phyloP scores from a whole-genome alignment of 1,140 invertebrate species.

The Leptoteleia sp. region DNA sequence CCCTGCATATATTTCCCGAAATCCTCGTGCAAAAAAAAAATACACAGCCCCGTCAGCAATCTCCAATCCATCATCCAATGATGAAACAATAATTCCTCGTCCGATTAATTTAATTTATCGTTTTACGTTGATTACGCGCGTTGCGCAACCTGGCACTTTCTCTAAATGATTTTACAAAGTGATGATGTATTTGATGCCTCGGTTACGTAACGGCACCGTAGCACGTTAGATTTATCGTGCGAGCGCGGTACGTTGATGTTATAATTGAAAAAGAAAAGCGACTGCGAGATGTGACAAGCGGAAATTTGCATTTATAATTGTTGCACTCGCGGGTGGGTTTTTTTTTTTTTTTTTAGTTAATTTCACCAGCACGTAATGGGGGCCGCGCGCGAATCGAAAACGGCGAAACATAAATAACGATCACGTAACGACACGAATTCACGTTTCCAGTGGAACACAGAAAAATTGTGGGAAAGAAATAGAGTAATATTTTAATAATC shows the following conservation, averaged over 20 bases:
- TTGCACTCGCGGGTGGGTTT: constrained; percentile 19
- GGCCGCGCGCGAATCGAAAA: constrained; percentile 7
- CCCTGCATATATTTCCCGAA: too few relatives aligned
- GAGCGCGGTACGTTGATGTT: not conserved
- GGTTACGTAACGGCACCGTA: too few relatives aligned
- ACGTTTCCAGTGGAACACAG: constrained; percentile 17
- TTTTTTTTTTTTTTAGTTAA: constrained; percentile 26
- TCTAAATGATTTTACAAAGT: too few relatives aligned
- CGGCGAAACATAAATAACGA: constrained; percentile 27
- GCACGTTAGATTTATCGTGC: too few relatives aligned
- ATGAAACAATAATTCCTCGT: constrained; percentile 32
- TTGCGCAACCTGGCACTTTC: too few relatives aligned
- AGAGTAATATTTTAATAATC: constrained; percentile 49
- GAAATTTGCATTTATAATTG: constrained; percentile 48
- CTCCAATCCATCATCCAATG: constrained; percentile 11
- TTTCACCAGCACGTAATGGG: constrained; percentile 26
- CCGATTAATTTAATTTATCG: constrained; percentile 37
- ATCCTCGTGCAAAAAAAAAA: too few relatives aligned
- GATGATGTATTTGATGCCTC: too few relatives aligned
- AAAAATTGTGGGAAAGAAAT: constrained; percentile 26
- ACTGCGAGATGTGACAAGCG: constrained; percentile 23
- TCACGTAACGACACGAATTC: constrained; percentile 13
- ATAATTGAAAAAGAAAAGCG: constrained; percentile 22
- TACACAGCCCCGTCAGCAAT: too few relatives aligned
- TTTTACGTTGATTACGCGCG: constrained; percentile 8